phyloP scores from a whole-genome alignment of 2,113 vertebrate species.

The Laticauda laticaudata region DNA sequence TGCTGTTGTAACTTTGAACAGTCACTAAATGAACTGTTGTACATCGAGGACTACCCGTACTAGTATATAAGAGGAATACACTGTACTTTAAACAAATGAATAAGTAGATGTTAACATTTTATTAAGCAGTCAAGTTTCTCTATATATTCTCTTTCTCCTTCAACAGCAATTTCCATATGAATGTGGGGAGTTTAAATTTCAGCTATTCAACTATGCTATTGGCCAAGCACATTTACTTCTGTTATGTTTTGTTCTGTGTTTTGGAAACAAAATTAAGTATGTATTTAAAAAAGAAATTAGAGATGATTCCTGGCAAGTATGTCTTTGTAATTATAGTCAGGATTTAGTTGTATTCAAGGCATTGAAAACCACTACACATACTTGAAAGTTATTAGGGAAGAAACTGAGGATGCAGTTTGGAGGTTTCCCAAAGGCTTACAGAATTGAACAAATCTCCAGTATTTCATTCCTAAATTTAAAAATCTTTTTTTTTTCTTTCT shows the following conservation, averaged over 20 bases:
- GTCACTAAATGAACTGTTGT: too few relatives aligned
- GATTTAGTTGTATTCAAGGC: neutral
- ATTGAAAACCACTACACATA: neutral
- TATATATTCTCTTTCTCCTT: neutral
- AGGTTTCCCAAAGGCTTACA: neutral
- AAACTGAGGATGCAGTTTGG: neutral
- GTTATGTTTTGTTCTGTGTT: neutral
- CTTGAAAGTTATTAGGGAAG: neutral
- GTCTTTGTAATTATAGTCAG: neutral
- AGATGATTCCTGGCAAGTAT: neutral
- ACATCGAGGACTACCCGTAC: neutral
- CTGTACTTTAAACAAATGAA: neutral
- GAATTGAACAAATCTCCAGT: neutral
- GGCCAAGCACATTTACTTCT: neutral
- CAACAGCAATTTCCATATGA: neutral
- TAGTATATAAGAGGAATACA: neutral
- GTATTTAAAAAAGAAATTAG: neutral
- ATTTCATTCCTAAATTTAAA: neutral
- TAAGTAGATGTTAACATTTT: neutral
- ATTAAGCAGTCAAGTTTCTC: neutral
- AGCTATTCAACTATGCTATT: neutral
- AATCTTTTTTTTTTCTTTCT: neutral
- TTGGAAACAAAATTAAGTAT: neutral
- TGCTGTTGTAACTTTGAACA: too few relatives aligned
- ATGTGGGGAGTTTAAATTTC: neutral